These are phyloP conservation scores for Drosophila sp. DNA, from an alignment of 1,140 invertebrate genomes.

Conservation along the genomic window DNA sequence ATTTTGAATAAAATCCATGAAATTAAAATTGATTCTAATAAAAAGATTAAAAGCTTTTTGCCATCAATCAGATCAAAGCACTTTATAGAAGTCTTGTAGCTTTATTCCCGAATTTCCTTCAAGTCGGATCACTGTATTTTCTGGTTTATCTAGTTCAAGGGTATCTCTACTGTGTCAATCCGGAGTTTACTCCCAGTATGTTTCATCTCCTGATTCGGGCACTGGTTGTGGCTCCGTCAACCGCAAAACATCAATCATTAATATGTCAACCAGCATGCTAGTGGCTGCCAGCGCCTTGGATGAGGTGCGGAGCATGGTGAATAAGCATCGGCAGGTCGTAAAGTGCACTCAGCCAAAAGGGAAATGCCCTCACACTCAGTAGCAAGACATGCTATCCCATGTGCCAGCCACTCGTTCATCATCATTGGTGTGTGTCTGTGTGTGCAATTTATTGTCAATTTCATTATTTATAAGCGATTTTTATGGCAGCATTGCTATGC, in stretches of 20 bases:
- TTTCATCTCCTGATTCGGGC: slow-evolving; percentile 2
- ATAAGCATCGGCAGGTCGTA: slow-evolving; percentile 60
- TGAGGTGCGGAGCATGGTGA: slow-evolving; percentile 17
- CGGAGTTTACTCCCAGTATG: neutral
- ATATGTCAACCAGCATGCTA: slow-evolving; percentile 33
- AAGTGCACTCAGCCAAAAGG: slow-evolving; percentile 58
- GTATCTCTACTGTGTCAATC: neutral
- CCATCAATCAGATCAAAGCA: too few relatives aligned
- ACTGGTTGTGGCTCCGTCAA: slow-evolving; percentile 19
- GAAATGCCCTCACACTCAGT: slow-evolving; percentile 1
- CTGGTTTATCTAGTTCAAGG: neutral
- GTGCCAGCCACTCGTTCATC: slow-evolving; percentile 3
- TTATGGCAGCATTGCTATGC: slow-evolving; percentile 41
- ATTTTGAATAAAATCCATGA: too few relatives aligned
- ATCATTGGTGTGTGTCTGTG: slow-evolving; percentile 7
- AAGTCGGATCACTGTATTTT: neutral
- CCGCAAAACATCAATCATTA: slow-evolving; percentile 50
- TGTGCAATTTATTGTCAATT: slow-evolving; percentile 69
- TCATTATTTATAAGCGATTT: slow-evolving; percentile 69
- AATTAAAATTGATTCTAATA: too few relatives aligned
- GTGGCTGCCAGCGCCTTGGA: slow-evolving; percentile 3
- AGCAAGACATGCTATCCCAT: slow-evolving; percentile 25
- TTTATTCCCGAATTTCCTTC: neutral
- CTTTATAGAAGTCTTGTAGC: too few relatives aligned
- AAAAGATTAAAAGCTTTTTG: too few relatives aligned